These are phyloP conservation scores for Mastigias papua DNA, from an alignment of 30 jellyfish, hydroid and myxozoan genomes.

Conservation along the genomic window DNA sequence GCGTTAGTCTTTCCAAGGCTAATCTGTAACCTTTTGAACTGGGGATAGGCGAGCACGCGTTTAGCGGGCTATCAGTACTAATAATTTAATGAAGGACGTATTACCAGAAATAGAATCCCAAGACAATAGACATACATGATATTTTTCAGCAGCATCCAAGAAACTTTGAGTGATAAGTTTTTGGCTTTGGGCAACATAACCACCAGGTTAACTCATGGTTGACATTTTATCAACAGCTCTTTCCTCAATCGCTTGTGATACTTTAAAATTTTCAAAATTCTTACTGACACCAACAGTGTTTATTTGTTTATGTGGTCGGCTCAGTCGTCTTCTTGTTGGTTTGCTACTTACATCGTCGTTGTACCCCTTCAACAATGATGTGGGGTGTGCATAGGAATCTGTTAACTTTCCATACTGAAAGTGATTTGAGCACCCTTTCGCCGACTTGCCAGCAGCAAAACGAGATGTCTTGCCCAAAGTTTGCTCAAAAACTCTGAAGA, in stretches of 20 bases:
- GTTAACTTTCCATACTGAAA: conserved; percentile 26
- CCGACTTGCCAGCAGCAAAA: conserved; percentile 30
- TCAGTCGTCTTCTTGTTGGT: conserved; percentile 47
- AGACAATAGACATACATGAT: conserved; percentile 8
- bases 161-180: conserved; percentile 20
- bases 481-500: conserved; percentile 30
- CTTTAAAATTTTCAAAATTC: conserved; percentile 14
- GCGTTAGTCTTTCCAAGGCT: too few relatives aligned
- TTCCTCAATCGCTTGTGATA: conserved; percentile 30
- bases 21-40: too few relatives aligned
- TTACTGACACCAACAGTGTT: conserved; percentile 17
- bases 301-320: conserved; percentile 19
- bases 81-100: conserved; percentile 15
- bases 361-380: conserved; percentile 24
- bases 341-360: conserved; percentile 26
- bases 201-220: too few relatives aligned
- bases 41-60: too few relatives aligned
- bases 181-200: background rate
- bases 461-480: conserved; percentile 2
- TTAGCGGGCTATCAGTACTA: too few relatives aligned
- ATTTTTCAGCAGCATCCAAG: conserved; percentile 1
- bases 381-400: conserved; percentile 48
- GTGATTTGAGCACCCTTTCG: conserved; percentile 41
- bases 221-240: conserved; percentile 24
- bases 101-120: conserved; percentile 30